These are phyloP conservation scores for Ptiloglossa arizonensis DNA, from an alignment of 1,140 invertebrate genomes.

Conservation along the genomic window DNA sequence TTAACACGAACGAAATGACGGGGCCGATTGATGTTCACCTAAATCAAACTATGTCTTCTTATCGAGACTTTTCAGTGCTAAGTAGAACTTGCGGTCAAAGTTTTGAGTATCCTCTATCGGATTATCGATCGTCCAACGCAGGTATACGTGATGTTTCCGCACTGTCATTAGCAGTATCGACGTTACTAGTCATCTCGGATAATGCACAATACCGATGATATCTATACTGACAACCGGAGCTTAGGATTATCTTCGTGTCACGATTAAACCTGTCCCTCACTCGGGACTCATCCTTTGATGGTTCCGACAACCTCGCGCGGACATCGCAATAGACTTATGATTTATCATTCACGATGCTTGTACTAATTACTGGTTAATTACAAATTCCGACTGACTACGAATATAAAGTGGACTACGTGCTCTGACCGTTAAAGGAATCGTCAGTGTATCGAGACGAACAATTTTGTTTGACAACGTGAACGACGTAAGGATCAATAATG, in stretches of 20 bases:
- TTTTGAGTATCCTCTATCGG: conserved; percentile 27
- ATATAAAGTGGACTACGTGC: neutral
- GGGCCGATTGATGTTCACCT: too few species aligned
- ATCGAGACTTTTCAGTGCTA: neutral
- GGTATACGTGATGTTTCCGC: conserved; percentile 55
- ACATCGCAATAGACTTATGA: neutral
- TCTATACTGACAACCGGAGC: conserved; percentile 61
- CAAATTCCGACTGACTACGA: neutral
- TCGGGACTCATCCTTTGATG: conserved; percentile 50
- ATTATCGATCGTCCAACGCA: conserved; percentile 53
- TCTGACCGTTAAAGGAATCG: neutral
- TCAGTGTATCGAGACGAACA: neutral
- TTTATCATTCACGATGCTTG: conserved; percentile 6
- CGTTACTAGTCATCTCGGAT: conserved; percentile 56
- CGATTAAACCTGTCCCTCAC: conserved; percentile 58
- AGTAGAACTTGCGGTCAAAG: neutral
- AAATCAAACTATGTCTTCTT: too few species aligned
- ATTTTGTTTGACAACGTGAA: neutral
- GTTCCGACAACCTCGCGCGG: neutral
- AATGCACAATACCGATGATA: conserved; percentile 58
- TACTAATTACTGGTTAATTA: conserved; percentile 45
- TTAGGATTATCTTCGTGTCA: conserved; percentile 61
- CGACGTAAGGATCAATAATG: neutral
- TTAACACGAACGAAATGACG: too few species aligned
- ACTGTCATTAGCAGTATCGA: conserved; percentile 61